Evolutionary conservation across 2,888 invertebrate genomes (phyloP).

Genomic region (Antheraea assamensis): DNA sequence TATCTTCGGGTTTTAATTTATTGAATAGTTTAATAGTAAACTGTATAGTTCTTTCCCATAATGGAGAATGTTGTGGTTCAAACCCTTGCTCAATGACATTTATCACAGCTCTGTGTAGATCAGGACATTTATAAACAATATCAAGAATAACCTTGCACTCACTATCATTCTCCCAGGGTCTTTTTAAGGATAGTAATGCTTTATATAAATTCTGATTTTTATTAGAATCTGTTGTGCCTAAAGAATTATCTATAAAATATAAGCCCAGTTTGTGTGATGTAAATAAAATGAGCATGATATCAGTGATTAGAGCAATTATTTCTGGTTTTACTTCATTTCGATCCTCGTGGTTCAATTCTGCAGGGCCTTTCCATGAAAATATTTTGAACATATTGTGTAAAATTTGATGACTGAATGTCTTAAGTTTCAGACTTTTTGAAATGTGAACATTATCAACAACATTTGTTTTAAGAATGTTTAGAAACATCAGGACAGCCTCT

Average conservation of each 20-base stretch:
- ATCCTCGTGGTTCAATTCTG: conserved; percentile 63
- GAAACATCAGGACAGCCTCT: conserved; percentile 84
- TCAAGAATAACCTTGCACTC: conserved; percentile 84
- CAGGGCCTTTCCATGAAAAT: conserved; percentile 89
- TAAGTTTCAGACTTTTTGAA: conserved; percentile 88
- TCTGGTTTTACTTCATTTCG: conserved; percentile 57
- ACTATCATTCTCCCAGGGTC: conserved; percentile 86
- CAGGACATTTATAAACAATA: conserved; percentile 87
- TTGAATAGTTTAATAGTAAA: conserved; percentile 73
- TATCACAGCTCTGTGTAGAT: conserved; percentile 85
- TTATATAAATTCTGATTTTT: conserved; percentile 84
- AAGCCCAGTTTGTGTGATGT: conserved; percentile 90
- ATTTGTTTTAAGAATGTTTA: conserved; percentile 85
- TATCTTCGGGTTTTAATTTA: conserved; percentile 72
- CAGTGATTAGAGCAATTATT: conserved; percentile 83
- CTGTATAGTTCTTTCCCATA: conserved; percentile 76
- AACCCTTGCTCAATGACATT: conserved; percentile 82
- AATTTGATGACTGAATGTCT: conserved; percentile 85
- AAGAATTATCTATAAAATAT: conserved; percentile 86
- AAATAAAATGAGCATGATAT: conserved; percentile 87
- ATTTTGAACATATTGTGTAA: conserved; percentile 86
- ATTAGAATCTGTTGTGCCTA: conserved; percentile 83
- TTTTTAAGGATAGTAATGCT: conserved; percentile 84
- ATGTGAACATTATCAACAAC: conserved; percentile 85
- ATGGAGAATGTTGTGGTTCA: conserved; percentile 81